These are phyloP conservation scores for Plecotus auritus DNA, from an alignment of 2,113 vertebrate species.

Conservation along the genomic window DNA sequence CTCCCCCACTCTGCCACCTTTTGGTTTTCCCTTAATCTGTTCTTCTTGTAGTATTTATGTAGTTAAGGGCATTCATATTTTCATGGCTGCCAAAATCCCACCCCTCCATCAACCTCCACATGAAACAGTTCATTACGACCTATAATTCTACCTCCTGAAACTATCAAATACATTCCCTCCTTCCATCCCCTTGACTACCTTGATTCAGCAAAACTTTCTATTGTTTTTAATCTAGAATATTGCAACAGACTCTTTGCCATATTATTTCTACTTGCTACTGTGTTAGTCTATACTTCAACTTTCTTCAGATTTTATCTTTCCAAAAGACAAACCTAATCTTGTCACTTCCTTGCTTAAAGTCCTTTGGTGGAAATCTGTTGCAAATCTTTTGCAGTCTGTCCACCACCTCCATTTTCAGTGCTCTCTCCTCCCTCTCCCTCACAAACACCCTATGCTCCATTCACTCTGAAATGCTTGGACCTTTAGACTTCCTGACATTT, in stretches of 20 bases:
- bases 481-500: not conserved
- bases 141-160: not conserved
- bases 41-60: not conserved
- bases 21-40: not conserved
- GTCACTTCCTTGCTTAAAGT: constrained; percentile 42
- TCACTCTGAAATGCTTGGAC: not conserved
- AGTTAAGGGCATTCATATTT: not conserved
- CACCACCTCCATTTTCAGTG: not conserved
- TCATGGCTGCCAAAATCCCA: not conserved
- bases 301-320: constrained; percentile 26
- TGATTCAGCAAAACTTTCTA: not conserved
- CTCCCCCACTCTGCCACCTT: not conserved
- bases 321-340: constrained; percentile 4
- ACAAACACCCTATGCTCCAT: not conserved
- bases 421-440: not conserved
- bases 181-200: not conserved
- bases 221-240: not conserved
- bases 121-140: not conserved
- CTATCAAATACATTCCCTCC: not conserved
- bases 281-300: constrained; percentile 1
- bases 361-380: not conserved
- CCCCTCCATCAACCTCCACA: not conserved
- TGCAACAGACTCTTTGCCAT: not conserved
- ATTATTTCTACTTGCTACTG: constrained; percentile 1
- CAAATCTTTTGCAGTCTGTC: not conserved